Evolutionary conservation across 2,888 invertebrate species (phyloP), one percentile per base, ranked within the genome.

Genomic region (Chloromyia formosa): DNA sequence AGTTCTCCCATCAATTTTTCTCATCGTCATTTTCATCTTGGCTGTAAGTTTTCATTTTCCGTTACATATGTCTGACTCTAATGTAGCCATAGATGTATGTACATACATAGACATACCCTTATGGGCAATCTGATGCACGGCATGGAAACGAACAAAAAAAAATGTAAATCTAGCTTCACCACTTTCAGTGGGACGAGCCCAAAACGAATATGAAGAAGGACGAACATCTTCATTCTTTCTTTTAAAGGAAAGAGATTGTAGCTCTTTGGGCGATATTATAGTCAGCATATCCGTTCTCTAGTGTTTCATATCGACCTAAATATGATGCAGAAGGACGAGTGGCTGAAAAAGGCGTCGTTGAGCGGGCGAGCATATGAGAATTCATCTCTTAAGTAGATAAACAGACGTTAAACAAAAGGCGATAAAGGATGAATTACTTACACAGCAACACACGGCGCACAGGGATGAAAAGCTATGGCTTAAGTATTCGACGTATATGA

Each of bases 131-230:
- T 42, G 40, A 64, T 56, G 18, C 62, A 35, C 40, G 18, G 20
- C 27, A 18, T 56, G 20, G 49, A 49, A 7, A 7, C 3, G 27
- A 49, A 49, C 22, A 23, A 60, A 64, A 40, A 40, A 42, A 64
- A 64, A 64, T 64, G 62, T 42, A 64, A 64, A 64, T 64, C 62
- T 40, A 64, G 40, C 62, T 64, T 64, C 40, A 10, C 42, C 42
- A 64, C 42, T 64, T 18, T 27, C 27, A 12, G 14, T 20, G 56
- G 14, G 22, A n/a, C 49, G 49, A 49, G 10, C 49, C 12, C 12
- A 49, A 12, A 49, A 49, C 2, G 16, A 49, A 2, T n/a, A 10
- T 7, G 7, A 35, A 35, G 16, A 53, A 53, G n/a, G 53, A 27
- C 61, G 23, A 61, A 27, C 27, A 61, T 42, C 42, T 64, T 62